Evolutionary conservation across 2,797 vertebrate genomes (phyloP).

Genomic region (Momotus momota): DNA sequence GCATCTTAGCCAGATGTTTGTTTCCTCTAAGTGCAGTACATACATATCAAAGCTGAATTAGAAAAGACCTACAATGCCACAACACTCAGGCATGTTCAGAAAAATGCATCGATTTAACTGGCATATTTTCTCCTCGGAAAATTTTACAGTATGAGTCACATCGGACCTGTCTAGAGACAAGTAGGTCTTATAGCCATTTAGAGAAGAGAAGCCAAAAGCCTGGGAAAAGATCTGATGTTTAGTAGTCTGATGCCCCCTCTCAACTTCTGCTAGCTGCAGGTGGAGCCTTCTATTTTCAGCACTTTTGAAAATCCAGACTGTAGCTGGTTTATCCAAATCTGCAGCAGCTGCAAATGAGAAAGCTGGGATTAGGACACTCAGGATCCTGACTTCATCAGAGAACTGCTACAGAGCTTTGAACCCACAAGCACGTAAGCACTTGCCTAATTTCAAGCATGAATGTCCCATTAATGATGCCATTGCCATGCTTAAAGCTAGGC

Average conservation of each 20-base stretch:
- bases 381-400: slow-evolving; percentile 7
- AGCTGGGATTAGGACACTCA: neutral
- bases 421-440: neutral
- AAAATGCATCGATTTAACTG: slow-evolving; percentile 16
- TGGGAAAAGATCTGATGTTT: neutral
- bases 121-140: neutral
- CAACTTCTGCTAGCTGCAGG: neutral
- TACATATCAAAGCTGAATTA: neutral
- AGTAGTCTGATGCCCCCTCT: neutral
- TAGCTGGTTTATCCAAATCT: neutral
- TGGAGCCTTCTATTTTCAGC: neutral
- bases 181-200: neutral
- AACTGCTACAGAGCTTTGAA: neutral
- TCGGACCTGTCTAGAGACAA: neutral
- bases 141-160: neutral
- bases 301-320: neutral
- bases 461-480: neutral
- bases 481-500: slow-evolving; percentile 24
- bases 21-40: slow-evolving; percentile 2
- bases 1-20: slow-evolving; percentile 23
- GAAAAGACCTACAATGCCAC: neutral
- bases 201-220: neutral
- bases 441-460: slow-evolving; percentile 41
- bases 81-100: neutral
- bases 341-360: neutral